Base-by-base conservation (phyloP, 2,113 vertebrate species). In the Nesospiza acunhae region DNA sequence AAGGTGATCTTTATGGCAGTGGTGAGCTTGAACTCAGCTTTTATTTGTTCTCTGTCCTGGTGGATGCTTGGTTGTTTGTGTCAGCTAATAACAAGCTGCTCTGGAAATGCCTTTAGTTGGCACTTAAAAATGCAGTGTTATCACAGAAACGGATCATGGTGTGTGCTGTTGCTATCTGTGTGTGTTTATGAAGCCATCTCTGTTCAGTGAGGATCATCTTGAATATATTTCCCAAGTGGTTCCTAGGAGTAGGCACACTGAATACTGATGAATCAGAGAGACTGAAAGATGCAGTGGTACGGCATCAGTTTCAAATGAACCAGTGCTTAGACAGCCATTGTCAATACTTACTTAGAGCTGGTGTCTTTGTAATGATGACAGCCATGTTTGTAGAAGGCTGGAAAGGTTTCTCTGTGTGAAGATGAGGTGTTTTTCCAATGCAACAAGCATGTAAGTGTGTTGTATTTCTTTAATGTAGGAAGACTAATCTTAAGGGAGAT, bases 321-420 rank as follows among this genome's bases (percentile, higher is more conserved):
- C 24, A 4, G 33, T 73, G 62, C 84, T 76, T 66, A 56, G 55
- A 33, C 55, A 91, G 52, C 56, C 39, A 46, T 49, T 95, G 91
- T 92, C 84, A 94, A 72, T 94, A 79, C 77, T 89, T 91, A 50
- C 84, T 92, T 69, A 76, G 58, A 41, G 74, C 7, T 85, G 56
- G 44, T 82, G 59, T 56, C 91, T 89, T 92, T 95, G 62, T 95
- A 20, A 46, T 8, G 37, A 37, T 58, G 73, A 78, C 81, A 89
- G 46, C 62, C 26, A 2, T 83, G 84, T 91, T 96, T 95, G 70
- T 33, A 44, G 58, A 82, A 73, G 67, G 31, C 87, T 93, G 59
- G 70, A 85, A 80, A 35, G 13, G 31, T 79, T 90, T 89, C 49
- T 84, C 19, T 47, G 4, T 60, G 66, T 58, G 87, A 78, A 87